Evolutionary conservation across 1,140 invertebrate species (phyloP).

Genomic region (Bombus consobrinus): DNA sequence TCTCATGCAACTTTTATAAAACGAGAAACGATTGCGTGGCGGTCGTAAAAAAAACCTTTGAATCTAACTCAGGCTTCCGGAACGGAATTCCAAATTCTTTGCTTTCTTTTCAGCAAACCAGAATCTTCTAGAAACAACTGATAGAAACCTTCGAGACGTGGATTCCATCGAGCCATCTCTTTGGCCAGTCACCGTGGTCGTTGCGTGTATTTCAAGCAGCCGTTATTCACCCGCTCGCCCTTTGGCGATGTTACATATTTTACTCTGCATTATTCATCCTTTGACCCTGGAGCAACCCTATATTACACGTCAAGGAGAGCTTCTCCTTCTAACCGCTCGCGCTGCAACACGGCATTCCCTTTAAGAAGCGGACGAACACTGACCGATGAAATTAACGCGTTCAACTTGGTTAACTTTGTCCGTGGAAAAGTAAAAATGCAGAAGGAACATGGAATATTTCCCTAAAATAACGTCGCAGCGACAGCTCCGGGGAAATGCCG

Average conservation of each 20-base stretch:
- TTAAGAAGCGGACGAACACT: slow-evolving; percentile 39
- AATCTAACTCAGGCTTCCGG: neutral
- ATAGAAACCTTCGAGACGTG: neutral
- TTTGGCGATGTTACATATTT: slow-evolving; percentile 38
- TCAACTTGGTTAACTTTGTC: too few relatives aligned
- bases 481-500: neutral
- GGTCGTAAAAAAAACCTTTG: slow-evolving; percentile 42
- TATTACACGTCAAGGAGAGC: neutral
- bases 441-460: too few relatives aligned
- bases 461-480: neutral
- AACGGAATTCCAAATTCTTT: too few relatives aligned
- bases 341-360: slow-evolving; percentile 45
- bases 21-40: slow-evolving; percentile 32
- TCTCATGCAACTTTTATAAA: slow-evolving; percentile 49
- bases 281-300: neutral
- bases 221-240: slow-evolving; percentile 22
- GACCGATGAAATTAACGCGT: slow-evolving; percentile 37
- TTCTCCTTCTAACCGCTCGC: neutral
- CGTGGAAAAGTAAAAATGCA: too few relatives aligned
- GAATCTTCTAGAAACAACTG: neutral
- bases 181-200: slow-evolving; percentile 3
- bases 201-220: slow-evolving; percentile 16
- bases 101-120: too few relatives aligned
- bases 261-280: slow-evolving; percentile 45
- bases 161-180: slow-evolving; percentile 6